These are phyloP conservation scores for Callocephalon fimbriatum DNA, from an alignment of 2,113 vertebrate species.

Conservation along the genomic window DNA sequence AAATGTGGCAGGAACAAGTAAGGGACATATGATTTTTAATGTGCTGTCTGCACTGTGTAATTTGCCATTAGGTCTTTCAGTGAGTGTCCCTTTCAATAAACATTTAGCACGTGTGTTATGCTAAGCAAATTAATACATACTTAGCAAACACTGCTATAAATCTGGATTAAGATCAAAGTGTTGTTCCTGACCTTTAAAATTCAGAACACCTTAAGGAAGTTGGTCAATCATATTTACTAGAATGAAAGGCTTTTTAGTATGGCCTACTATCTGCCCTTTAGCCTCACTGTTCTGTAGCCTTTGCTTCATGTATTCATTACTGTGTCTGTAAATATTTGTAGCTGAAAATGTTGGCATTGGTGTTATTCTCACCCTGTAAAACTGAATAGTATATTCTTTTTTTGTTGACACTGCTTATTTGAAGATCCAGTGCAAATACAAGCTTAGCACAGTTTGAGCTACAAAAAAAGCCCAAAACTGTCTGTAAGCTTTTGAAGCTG, in stretches of 20 bases:
- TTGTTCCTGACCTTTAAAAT: not conserved
- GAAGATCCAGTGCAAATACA: not conserved
- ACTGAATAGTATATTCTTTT: not conserved
- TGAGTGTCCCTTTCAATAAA: not conserved
- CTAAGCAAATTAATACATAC: not conserved
- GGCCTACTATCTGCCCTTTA: accelerated
- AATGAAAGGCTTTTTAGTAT: not conserved
- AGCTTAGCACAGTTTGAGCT: not conserved
- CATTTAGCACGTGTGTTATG: not conserved
- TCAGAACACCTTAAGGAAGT: not conserved
- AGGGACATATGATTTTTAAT: not conserved
- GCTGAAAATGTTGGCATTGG: not conserved
- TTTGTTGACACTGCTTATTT: not conserved
- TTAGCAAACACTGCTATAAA: not conserved
- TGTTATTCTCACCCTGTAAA: not conserved
- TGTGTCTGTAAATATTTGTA: not conserved
- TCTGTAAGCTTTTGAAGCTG: not conserved
- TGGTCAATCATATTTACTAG: not conserved
- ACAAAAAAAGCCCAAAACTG: accelerated
- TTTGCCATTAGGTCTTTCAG: not conserved
- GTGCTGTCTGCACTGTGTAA: not conserved
- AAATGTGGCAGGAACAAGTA: not conserved
- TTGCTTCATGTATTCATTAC: not conserved
- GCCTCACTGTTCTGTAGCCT: not conserved
- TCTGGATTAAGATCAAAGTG: not conserved